Base-by-base conservation (phyloP, 2,797 vertebrate species). In the Microctenopoma steveboyesi region DNA sequence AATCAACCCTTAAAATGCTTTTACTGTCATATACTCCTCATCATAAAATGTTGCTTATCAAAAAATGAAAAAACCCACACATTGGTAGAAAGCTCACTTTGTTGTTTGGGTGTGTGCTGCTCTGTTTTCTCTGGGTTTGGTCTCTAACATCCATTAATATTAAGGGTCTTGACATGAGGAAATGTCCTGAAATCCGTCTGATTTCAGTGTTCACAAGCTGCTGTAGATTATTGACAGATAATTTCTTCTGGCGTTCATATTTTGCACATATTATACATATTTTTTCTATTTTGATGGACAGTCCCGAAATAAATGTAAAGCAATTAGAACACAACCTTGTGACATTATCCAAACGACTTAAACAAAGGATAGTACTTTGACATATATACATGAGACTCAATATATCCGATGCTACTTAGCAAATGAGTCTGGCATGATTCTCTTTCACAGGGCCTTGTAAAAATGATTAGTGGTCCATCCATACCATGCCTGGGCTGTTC, bases 151-250 rank as follows among this genome's bases (percentile, higher is more conserved):
- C 10, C 51, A 76, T 68, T 84, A 42, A 84, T 90, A 89, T 92
- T 57, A 88, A 76, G 69, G 70, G 69, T 83, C 79, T 70, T 79
- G 74, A 79, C 78, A 86, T 51, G 86, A 92, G 89, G 87, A 91
- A 93, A 92, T 93, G 88, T 89, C 78, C 83, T 91, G 87, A 90
- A 92, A 92, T 89, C 77, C 18, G 4, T 51, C 37, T 35, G 86
- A 92, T 92, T 92, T 91, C 86, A 79, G 58, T 67, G 30, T 76
- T 61, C 35, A 69, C 33, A n/a, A 43, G 48, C 14, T 61, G 39
- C 40, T 2, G 10, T 5, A 15, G 6, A 22, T 30, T 3, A 47
- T n/a, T 39, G 8, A 1, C 25, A 18, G 42, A 58, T 46, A 25
- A 14, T 42, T n/a, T 8, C 3, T 57, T n/a, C 4, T 46, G 16